Evolutionary conservation across 2,113 vertebrate genomes (phyloP), one percentile per base, ranked within the genome.

Genomic region (Accipiter cooperii): DNA sequence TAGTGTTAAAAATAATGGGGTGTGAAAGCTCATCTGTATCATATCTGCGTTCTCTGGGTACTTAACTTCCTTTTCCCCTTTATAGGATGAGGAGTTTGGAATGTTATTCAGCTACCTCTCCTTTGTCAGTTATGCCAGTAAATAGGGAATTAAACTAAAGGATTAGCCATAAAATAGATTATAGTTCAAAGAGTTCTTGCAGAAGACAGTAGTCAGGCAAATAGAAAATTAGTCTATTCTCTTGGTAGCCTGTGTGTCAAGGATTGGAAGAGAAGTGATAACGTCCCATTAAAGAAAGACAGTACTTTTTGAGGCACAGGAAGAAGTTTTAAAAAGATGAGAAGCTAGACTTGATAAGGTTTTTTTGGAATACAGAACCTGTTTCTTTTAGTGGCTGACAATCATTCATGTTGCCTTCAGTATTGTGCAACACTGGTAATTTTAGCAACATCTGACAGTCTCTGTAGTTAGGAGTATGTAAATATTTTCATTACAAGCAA

Each of bases 401-500:
- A 29, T 96, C 63, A 69, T 51, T 89, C 15, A 19, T 77, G 34
- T 93, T 91, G 70, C 25, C 58, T 90, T 88, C 70, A 55, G 33
- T 71, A 80, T 46, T 91, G 74, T 83, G 65, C 34, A 95, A 76
- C 20, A 31, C 9, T 81, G 24, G 24, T 76, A 91, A 83, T 94
- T 94, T 92, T 90, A 95, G 84, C 54, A 96, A 64, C 61, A 93
- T 51, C 40, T 83, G 51, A 79, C 60, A 87, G 42, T 91, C n/a
- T 78, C 42, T 93, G 49, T 51, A 77, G 64, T 70, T 76, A 89
- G 26, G 66, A 93, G 21, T 60, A 82, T 57, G 60, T 85, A 96
- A 87, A 93, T 96, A 95, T 93, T 94, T 97, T 83, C 82, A 76
- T 93, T 90, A 55, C 2, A 12, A 81, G 26, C 66, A 85, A 52